Conservation (phyloP, 2,113 vertebrate genomes). For the Stegostoma tigrinum region DNA sequence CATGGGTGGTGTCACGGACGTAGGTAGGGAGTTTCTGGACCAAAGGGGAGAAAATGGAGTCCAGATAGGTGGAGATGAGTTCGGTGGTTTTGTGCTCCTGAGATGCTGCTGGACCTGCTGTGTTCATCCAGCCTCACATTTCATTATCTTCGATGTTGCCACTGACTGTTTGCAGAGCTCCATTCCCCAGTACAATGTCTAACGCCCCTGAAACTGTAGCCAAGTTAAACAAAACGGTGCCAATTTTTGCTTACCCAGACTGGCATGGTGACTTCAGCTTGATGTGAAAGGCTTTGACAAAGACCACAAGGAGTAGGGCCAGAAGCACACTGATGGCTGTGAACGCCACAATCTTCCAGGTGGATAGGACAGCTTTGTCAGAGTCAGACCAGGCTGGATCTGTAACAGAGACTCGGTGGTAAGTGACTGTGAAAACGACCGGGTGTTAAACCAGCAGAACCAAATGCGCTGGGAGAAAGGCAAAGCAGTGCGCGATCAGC, state of each 20-base stretch:
- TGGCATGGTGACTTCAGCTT: conserved; percentile 74
- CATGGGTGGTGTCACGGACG: too few relatives aligned
- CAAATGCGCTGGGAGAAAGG: neutral
- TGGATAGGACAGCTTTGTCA: conserved; percentile 69
- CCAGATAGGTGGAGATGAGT: too few relatives aligned
- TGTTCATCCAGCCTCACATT: too few relatives aligned
- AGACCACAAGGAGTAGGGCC: conserved; percentile 69
- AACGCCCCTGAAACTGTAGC: neutral
- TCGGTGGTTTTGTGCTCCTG: too few relatives aligned
- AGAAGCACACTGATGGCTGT: conserved; percentile 76
- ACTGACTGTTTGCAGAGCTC: neutral
- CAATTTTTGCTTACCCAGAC: conserved; percentile 56
- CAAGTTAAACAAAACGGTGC: neutral
- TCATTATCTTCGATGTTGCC: neutral
- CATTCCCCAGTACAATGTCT: neutral
- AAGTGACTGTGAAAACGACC: neutral
- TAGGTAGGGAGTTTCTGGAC: too few relatives aligned
- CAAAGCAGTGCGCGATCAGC: neutral
- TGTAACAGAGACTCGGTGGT: conserved; percentile 42
- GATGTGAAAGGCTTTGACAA: conserved; percentile 73
- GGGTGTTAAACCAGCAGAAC: neutral
- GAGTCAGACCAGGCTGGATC: conserved; percentile 69
- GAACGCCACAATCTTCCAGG: conserved; percentile 78
- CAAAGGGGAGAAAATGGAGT: too few relatives aligned
- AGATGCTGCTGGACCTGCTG: too few relatives aligned